Evolutionary conservation across 2,888 invertebrate genomes (phyloP).

Genomic region (Hirtodrosophila duncani): DNA sequence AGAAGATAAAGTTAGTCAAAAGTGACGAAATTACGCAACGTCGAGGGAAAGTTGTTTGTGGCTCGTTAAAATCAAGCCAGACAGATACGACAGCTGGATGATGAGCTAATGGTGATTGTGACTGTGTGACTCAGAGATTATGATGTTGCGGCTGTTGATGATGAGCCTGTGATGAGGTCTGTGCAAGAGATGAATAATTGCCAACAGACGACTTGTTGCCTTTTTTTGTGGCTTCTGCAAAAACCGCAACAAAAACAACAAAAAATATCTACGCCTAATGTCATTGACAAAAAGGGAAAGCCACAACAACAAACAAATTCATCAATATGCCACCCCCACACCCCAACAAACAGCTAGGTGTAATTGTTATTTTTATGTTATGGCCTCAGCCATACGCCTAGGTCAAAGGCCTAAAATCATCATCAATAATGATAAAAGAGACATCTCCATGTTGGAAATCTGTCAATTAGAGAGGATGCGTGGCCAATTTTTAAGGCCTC

Average conservation of each 20-base stretch:
- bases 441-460: not conserved
- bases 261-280: constrained; percentile 25
- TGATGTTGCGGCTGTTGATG: constrained; percentile 26
- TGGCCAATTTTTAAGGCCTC: constrained; percentile 26
- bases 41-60: too few species aligned
- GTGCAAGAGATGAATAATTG: too few species aligned
- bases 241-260: constrained; percentile 13
- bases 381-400: constrained; percentile 14
- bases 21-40: too few species aligned
- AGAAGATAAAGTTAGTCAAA: not conserved
- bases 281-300: constrained; percentile 35
- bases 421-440: constrained; percentile 20
- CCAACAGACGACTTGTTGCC: too few species aligned
- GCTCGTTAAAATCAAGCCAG: too few species aligned
- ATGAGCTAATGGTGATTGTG: too few species aligned
- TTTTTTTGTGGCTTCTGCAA: too few species aligned
- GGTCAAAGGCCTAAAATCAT: constrained; percentile 6
- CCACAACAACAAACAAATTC: not conserved
- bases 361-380: too few species aligned
- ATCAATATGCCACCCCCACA: not conserved
- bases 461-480: constrained; percentile 30
- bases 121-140: too few species aligned
- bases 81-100: too few species aligned
- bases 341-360: too few species aligned
- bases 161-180: constrained; percentile 1